phyloP scores from a whole-genome alignment of 2,797 vertebrate genomes.

The Euphonia xanthogaster region DNA sequence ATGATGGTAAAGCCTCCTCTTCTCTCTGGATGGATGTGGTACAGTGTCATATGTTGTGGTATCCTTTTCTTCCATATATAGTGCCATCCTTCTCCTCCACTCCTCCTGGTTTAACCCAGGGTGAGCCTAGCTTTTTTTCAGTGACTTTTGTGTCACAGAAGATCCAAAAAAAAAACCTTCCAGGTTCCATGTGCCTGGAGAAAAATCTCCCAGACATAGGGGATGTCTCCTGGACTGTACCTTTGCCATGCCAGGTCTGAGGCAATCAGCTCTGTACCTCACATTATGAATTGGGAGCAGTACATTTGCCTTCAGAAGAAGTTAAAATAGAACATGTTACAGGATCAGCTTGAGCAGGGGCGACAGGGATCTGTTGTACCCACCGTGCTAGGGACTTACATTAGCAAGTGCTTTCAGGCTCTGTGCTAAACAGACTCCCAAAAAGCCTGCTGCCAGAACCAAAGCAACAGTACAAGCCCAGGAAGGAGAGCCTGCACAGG shows the following conservation, averaged over 20 bases:
- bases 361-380: not conserved
- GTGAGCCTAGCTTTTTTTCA: not conserved
- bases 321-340: not conserved
- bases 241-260: not conserved
- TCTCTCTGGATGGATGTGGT: not conserved
- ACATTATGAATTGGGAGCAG: not conserved
- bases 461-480: not conserved
- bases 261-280: not conserved
- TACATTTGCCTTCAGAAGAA: not conserved
- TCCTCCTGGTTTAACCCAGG: not conserved
- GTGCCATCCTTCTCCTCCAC: not conserved
- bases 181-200: not conserved
- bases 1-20: not conserved
- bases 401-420: not conserved
- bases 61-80: not conserved
- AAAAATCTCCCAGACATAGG: not conserved
- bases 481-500: not conserved
- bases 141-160: not conserved
- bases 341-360: not conserved
- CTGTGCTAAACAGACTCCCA: not conserved
- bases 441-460: not conserved
- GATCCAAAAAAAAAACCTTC: not conserved
- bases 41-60: not conserved
- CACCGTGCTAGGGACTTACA: accelerated
- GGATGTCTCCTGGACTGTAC: not conserved